Conservation (phyloP, 2,888 invertebrate genomes). For the Hyles lineata region DNA sequence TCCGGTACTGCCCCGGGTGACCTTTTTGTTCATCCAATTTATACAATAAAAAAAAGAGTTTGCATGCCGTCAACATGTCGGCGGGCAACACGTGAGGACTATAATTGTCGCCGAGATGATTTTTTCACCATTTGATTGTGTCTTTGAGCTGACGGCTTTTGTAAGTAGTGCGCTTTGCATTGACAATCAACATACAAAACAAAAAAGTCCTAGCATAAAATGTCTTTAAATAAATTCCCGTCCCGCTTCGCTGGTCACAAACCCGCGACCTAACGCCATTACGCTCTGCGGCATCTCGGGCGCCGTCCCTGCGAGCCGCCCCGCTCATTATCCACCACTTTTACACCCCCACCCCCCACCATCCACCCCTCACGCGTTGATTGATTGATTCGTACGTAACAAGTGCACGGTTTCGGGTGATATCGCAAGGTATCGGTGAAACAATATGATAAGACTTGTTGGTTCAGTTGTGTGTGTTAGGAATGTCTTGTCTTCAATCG, state of each 20-base stretch:
- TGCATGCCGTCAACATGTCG: no score
- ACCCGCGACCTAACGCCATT: constrained; percentile 1
- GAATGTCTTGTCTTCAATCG: no score
- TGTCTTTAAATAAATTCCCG: not conserved
- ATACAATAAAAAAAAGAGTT: no score
- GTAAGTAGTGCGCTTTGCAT: no score
- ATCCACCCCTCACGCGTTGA: constrained; percentile 10
- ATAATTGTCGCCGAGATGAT: no score
- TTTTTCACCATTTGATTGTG: no score
- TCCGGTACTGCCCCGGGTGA: no score
- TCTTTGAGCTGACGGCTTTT: no score
- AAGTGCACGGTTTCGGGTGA: constrained; percentile 16
- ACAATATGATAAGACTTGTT: not conserved
- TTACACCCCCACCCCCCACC: not conserved
- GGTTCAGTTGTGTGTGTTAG: not conserved
- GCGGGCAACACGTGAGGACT: no score
- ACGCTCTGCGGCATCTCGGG: constrained; percentile 26
- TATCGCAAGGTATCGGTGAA: not conserved
- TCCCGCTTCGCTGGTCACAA: not conserved
- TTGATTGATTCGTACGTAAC: constrained; percentile 24
- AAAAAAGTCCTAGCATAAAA: no score
- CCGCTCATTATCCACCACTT: constrained; percentile 30
- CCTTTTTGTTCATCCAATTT: no score
- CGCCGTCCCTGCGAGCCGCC: constrained; percentile 10
- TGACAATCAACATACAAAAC: no score